Evolutionary conservation across 2,888 invertebrate genomes (phyloP), one percentile per base, ranked within the genome.

Genomic region (Barypeithes pellucidus): DNA sequence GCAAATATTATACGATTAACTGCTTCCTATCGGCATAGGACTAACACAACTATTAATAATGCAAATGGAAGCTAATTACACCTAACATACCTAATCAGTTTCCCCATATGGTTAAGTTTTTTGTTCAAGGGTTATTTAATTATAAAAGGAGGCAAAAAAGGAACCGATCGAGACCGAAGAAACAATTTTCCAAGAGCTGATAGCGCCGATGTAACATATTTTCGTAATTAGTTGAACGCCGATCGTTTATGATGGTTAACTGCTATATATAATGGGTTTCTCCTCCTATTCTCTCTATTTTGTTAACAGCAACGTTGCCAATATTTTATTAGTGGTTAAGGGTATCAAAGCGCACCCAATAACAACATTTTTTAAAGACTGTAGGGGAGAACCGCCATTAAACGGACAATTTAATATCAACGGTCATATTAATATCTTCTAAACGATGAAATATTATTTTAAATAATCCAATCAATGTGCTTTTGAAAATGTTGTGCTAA

Each of bases 201-300:
- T 29, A 33, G 2, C 54, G 54, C 8, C 16, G 33, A 57, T 57
- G 54, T 57, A 57, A 57, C 54, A 57, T 57, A 57, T 57, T 57
- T 57, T 57, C 33, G 33, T 57, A 57, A 57, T 57, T 57, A 57
- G 33, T 57, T 33, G 33, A 18, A 33, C 33, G 54, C 11, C 33
- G n/a, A 57, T 57, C 33, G 54, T 18, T 57, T 57, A 33, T 57
- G 54, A 57, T 57, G 33, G 24, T 57, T 57, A 57, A 57, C 54
- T 57, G 33, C 33, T 33, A 14, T 33, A 14, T 33, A 57, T 57
- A 57, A 57, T 57, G 33, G 18, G 29, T 57, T 57, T 57, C 18
- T 14, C 33, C 54, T n/a, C n/a, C 3, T 12, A n/a, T 39, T 16
- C n/a, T 16, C 43, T 33, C 16, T 16, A 33, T 18, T 57, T n/a